Evolutionary conservation across 2,888 invertebrate genomes (phyloP).

Genomic region (Hecatera dysodea): DNA sequence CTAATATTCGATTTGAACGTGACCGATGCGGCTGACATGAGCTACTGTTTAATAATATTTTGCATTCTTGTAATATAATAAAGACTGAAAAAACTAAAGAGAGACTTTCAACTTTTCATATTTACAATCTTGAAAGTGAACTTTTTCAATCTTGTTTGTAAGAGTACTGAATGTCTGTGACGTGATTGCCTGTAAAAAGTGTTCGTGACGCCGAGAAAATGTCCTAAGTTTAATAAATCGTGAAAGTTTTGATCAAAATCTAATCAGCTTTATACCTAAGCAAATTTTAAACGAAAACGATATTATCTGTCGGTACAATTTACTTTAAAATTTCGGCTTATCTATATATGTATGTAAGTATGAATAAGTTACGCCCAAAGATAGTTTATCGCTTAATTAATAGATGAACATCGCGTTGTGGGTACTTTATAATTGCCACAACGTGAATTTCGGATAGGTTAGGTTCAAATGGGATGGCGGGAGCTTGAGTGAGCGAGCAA

Average conservation of each 20-base stretch:
- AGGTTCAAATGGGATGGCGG: no score
- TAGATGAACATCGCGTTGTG: no score
- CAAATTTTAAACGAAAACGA: not conserved
- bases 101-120: slow-evolving; percentile 5
- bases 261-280: not conserved
- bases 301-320: not conserved
- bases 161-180: slow-evolving; percentile 16
- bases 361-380: no score
- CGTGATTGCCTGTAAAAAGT: slow-evolving; percentile 15
- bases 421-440: no score
- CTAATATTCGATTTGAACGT: not conserved
- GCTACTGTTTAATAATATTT: no score
- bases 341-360: no score
- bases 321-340: no score
- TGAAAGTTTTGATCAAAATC: slow-evolving; percentile 42
- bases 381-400: no score
- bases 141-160: not conserved
- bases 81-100: not conserved
- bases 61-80: not conserved
- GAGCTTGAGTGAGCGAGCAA: no score
- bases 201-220: slow-evolving; percentile 9
- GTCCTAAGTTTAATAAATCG: slow-evolving; percentile 19
- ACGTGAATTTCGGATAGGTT: no score
- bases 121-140: not conserved
- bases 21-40: no score